phyloP scores from a whole-genome alignment of 37 sponge, comb jelly and placozoan genomes.

The Beroe forskalii region DNA sequence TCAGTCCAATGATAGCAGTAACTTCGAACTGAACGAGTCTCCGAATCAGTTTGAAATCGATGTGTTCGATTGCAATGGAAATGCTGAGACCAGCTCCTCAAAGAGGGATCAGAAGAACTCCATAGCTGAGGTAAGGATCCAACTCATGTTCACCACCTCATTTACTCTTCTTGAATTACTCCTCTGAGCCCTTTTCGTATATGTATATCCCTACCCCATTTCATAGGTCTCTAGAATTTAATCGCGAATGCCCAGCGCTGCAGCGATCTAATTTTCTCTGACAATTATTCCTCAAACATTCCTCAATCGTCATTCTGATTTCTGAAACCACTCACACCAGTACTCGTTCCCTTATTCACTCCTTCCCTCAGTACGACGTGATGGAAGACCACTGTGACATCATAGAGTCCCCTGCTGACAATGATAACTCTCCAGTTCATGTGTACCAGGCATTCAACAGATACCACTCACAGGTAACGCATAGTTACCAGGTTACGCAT shows the following conservation, averaged over 20 bases:
- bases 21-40: neutral
- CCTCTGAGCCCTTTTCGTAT: too few relatives aligned
- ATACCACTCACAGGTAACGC: conserved; percentile 38
- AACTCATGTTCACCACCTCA: too few relatives aligned
- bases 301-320: too few relatives aligned
- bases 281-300: too few relatives aligned
- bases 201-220: too few relatives aligned
- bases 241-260: too few relatives aligned
- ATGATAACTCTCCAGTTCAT: conserved; percentile 4
- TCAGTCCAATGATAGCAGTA: neutral
- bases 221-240: too few relatives aligned
- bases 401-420: neutral
- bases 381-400: conserved; percentile 62
- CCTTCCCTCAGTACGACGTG: conserved; percentile 43
- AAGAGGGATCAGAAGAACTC: neutral
- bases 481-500: too few relatives aligned
- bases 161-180: too few relatives aligned
- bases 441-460: conserved; percentile 58
- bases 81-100: too few relatives aligned
- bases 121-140: neutral
- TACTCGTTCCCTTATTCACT: neutral
- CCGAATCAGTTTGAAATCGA: neutral
- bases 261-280: too few relatives aligned
- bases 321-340: too few relatives aligned
- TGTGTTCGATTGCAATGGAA: neutral